Base-by-base conservation (phyloP, 30 jellyfish, hydroid and myxozoan species). In the Hydractinia symbiolongicarpus region DNA sequence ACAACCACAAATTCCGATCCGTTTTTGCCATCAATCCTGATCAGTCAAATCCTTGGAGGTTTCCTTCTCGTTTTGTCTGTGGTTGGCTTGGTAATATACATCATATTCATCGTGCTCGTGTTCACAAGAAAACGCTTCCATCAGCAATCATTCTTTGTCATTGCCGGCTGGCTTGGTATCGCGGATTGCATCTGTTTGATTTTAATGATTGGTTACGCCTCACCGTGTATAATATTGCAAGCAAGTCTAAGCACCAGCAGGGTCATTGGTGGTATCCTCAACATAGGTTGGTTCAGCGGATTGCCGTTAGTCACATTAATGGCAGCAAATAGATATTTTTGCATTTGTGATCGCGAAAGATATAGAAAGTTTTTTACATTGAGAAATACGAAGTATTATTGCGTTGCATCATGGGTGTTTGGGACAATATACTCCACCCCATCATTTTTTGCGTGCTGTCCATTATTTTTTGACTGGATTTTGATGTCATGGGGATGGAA, bases 401-500 rank as follows among this genome's bases (percentile, higher is more conserved):
- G 69, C 51, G 51, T 71, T 8, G 9, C 60, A n/a, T 71, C 60
- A 19, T 71, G 80, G 80, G 68, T 20, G 67, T 71, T 71, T 71
- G 80, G 80, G n/a, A 20, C 51, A 19, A 8, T 58, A 20, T 71
- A 71, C 51, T 71, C 80, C 1, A 71, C 5, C 54, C 80, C 80
- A 30, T 71, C 80, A 9, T 71, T 71, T 5, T 71, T 71, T 50
- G 17, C 80, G 8, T 71, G 80, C 67, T 71, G 80, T 71, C 51
- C 80, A 20, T 50, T 71, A 71, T 58, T 19, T 71, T 71, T 71
- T 15, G 80, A 71, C 51, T 53, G 51, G 17, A 53, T 50, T 7
- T 53, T 71, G 70, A 71, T 71, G 80, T 49, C 54, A 8, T 71
- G 80, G 80, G 80, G 80, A 5, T 71, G 80, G 80, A 5, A 50